phyloP scores from a whole-genome alignment of 1,140 invertebrate species.

The Panagrolaimus sp. region DNA sequence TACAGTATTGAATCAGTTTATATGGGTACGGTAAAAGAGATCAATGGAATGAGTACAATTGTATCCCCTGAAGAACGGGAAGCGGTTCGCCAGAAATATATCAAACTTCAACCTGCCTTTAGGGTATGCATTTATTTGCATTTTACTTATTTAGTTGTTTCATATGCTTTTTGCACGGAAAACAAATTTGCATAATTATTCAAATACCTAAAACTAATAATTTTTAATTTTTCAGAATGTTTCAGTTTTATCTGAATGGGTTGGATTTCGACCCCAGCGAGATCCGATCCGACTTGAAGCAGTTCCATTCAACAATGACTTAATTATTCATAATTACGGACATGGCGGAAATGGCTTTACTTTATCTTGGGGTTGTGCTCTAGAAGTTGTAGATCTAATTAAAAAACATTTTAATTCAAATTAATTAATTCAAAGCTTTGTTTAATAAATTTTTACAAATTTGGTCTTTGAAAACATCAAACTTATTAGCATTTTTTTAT shows the following conservation, averaged over 20 bases:
- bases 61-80: conserved; percentile 65
- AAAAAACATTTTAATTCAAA: conserved; percentile 55
- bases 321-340: conserved; percentile 80
- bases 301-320: too few species aligned
- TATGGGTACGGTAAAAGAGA: conserved; percentile 71
- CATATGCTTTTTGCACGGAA: too few species aligned
- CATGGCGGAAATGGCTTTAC: conserved; percentile 83
- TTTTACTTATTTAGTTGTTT: too few species aligned
- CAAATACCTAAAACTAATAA: too few species aligned
- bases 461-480: too few species aligned
- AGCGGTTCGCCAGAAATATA: conserved; percentile 68
- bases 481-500: conserved; percentile 60
- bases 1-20: conserved; percentile 28
- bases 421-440: conserved; percentile 55
- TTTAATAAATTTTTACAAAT: neutral
- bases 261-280: conserved; percentile 34
- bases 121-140: conserved; percentile 58
- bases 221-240: conserved; percentile 60
- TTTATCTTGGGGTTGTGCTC: conserved; percentile 75
- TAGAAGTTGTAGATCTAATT: conserved; percentile 64
- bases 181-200: too few species aligned
- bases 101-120: conserved; percentile 65
- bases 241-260: conserved; percentile 39
- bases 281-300: conserved; percentile 29
- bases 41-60: conserved; percentile 66